These are phyloP conservation scores for Polypedilum pembai DNA, from an alignment of 1,140 invertebrate genomes.

Conservation along the genomic window DNA sequence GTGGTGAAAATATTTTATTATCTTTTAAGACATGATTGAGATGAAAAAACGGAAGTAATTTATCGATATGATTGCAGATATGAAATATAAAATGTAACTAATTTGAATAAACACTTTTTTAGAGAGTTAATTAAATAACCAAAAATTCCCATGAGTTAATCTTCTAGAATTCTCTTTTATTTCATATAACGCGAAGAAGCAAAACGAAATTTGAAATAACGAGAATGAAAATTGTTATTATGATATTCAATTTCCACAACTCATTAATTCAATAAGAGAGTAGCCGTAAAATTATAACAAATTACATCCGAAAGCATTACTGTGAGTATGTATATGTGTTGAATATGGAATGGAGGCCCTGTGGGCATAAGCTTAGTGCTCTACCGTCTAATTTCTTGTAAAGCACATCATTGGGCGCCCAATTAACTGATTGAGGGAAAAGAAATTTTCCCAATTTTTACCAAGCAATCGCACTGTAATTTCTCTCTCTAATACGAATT, in stretches of 20 bases:
- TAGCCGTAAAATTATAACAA: conserved; percentile 23
- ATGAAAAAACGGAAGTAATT: conserved; percentile 3
- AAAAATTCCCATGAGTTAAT: background rate
- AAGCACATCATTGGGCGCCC: background rate
- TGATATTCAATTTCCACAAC: conserved; percentile 28
- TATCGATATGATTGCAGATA: too few species aligned
- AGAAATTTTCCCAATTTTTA: background rate
- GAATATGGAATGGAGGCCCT: background rate
- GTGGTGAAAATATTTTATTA: background rate
- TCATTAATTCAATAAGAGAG: conserved; percentile 14
- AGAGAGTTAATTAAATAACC: conserved; percentile 13
- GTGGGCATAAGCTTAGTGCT: background rate
- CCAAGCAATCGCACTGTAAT: background rate
- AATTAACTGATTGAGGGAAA: background rate
- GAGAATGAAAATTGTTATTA: conserved; percentile 26
- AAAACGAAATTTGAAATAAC: conserved; percentile 12
- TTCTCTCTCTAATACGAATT: background rate
- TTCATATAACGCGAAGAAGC: background rate
- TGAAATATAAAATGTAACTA: background rate
- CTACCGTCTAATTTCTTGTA: background rate
- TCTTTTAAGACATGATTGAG: background rate
- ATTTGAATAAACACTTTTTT: conserved; percentile 7
- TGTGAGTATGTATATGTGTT: background rate
- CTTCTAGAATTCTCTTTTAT: background rate
- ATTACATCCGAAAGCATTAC: conserved; percentile 26